Base-by-base conservation (phyloP, 1,140 invertebrate genomes). In the Lutraria rhynchaena region DNA sequence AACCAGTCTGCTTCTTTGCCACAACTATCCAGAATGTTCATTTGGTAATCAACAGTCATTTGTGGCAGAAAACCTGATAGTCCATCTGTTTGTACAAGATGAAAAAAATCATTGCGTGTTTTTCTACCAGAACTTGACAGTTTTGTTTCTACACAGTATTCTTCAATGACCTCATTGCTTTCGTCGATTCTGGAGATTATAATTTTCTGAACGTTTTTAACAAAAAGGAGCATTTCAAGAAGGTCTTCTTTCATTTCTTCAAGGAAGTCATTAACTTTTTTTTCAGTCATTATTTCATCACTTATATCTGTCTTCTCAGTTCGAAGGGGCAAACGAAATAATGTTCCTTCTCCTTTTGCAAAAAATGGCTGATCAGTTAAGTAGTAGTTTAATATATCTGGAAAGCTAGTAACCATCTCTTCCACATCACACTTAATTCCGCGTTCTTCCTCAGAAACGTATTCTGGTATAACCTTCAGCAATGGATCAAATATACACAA, bases 401-500 rank as follows among this genome's bases (percentile, higher is more conserved):
- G 74, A 73, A 87, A 89, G 7, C n/a, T 46, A 19, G 53, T 27
- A 33, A 67, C 53, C n/a, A 88, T 9, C 13, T 78, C 31, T 37
- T 49, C 58, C n/a, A 84, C 71, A 46, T 76, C 74, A 58, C 83
- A 84, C 49, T 74, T 83, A 13, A 82, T 73, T 11, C 90, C 90
- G 17, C 88, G 89, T 24, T 86, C 81, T 29, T 75, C 75, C 22
- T 27, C 27, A 24, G 84, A 55, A 29, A 85, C 77, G 41, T 85
- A 70, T 3, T 61, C 67, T 13, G 77, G 83, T 37, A 90, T 70
- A 74, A 87, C 86, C 22, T 77, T 86, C 58, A 87, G 87, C 41
- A 87, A 77, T 41, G 90, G 90, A 83, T 91, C 90, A 70, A 91
- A 87, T 17, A 89, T 82, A 77, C 88, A 89, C 9, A 90, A 53